Base-by-base conservation (phyloP, 2,888 invertebrate genomes). In the Pimpla rufipes region DNA sequence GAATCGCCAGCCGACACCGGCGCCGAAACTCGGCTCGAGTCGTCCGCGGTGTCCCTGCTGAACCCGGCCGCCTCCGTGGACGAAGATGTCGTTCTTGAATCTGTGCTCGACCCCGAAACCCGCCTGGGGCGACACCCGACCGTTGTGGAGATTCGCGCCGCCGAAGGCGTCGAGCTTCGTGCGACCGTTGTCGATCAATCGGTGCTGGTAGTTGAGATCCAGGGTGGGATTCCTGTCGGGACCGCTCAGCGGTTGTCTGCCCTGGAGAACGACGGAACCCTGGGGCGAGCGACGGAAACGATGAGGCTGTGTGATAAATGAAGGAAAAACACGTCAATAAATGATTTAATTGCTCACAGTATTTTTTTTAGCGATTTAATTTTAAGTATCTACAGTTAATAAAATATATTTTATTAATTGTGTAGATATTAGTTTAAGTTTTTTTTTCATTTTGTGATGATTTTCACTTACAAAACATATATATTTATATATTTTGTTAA, bases 61-160 rank as follows among this genome's bases (percentile, higher is more conserved):
- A 5, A 84, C 79, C n/a, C 84, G 81, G 3, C 88, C 85, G 21
- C 64, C 81, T 55, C 87, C 90, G 7, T 77, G 23, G 13, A 90
- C 4, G 57, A 81, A 86, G 40, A 84, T 66, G 37, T 87, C 85
- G 29, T 88, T 85, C 1, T 55, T 74, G 57, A 68, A 89, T 6
- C 80, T 66, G 18, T 84, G 86, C n/a, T 87, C 85, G n/a, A 76
- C 47, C 5, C 84, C 78, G 0, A 88, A 0, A 11, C 89, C 89
- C 0, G 78, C 59, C 4, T 88, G 89, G 0, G 88, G 89, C 0
- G 79, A 78, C 0, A 85, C 71, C 0, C 74, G 78, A 23, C 79
- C 75, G 29, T 85, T 81, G 0, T 74, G 82, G 5, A 84, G 21
- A 29, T 79, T 83, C 2, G 84, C 71, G 10, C 89, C 89, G 6